These are phyloP conservation scores for Diceros bicornis DNA, from an alignment of 2,797 vertebrate genomes.

Conservation along the genomic window DNA sequence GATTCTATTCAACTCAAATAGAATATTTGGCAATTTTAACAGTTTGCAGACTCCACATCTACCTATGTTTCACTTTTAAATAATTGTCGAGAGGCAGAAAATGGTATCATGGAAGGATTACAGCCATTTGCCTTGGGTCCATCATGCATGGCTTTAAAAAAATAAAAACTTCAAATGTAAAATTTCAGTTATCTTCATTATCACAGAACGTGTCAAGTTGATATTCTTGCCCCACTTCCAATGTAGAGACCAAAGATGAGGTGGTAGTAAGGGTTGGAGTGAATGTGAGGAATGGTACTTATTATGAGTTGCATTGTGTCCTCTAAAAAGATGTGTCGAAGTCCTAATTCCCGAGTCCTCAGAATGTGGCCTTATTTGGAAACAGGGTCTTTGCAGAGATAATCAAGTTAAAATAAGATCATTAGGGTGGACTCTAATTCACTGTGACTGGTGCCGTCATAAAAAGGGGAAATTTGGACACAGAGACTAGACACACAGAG, in stretches of 20 bases:
- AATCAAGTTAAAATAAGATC: background rate
- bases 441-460: background rate
- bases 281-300: background rate
- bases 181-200: background rate
- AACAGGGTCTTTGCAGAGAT: background rate
- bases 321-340: background rate
- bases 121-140: background rate
- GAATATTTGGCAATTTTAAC: background rate
- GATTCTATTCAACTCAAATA: background rate
- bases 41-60: background rate
- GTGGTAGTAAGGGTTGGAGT: background rate
- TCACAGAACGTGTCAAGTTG: background rate
- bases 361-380: background rate
- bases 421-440: background rate
- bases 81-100: background rate
- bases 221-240: background rate
- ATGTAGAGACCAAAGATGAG: background rate
- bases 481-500: background rate
- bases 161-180: background rate
- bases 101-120: background rate
- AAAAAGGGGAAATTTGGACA: background rate
- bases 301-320: background rate
- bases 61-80: conserved; percentile 38
- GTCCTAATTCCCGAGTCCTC: background rate
- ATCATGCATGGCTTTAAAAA: background rate